Evolutionary conservation across 2,113 vertebrate species (phyloP).

Genomic region (Rhagologus leucostigma): DNA sequence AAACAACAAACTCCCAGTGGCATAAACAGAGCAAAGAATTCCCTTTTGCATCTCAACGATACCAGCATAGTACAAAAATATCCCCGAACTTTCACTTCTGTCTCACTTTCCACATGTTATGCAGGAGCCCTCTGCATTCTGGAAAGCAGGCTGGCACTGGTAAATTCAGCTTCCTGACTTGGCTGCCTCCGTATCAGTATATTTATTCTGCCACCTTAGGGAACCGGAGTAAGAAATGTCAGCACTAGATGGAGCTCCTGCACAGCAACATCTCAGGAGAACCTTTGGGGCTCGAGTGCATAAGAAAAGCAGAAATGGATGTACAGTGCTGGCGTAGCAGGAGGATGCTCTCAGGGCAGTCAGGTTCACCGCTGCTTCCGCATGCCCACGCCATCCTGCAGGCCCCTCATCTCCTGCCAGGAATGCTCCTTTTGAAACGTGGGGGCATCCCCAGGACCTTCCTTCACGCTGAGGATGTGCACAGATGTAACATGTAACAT

Average conservation of each 20-base stretch:
- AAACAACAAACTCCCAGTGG: background rate
- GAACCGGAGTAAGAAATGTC: background rate
- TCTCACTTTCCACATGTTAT: background rate
- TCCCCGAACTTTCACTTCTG: background rate
- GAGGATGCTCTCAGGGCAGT: background rate
- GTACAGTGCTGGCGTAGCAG: accelerated
- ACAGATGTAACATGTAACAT: accelerated
- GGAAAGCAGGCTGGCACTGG: background rate
- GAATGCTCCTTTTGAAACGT: background rate
- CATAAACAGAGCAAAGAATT: background rate
- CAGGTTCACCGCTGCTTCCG: background rate
- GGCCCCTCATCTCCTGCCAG: background rate
- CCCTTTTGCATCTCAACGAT: background rate
- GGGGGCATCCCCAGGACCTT: accelerated
- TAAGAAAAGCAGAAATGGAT: background rate
- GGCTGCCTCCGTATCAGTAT: accelerated
- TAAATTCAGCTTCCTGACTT: background rate
- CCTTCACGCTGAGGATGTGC: background rate
- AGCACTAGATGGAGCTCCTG: constrained; percentile 50
- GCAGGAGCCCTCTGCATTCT: background rate
- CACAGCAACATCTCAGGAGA: background rate
- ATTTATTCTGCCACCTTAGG: background rate
- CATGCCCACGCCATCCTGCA: accelerated
- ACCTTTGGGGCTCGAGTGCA: accelerated
- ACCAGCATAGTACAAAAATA: background rate